Base-by-base conservation (phyloP, 2,113 vertebrate species). In the Rhabdomys dilectus region DNA sequence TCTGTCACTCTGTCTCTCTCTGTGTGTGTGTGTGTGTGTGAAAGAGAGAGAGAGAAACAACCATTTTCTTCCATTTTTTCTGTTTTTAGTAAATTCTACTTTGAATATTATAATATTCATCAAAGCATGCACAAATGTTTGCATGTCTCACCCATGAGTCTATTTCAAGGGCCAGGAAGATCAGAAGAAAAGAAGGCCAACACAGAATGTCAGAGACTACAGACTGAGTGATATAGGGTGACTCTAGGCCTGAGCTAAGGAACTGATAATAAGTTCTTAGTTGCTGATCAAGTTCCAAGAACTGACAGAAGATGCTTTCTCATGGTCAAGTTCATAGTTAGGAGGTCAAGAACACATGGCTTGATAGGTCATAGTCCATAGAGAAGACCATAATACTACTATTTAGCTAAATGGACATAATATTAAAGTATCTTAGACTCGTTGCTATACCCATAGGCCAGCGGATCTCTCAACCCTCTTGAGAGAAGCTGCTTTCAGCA, bases 111-210 rank as follows among this genome's bases (percentile, higher is more conserved):
- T n/a, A 84, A 2, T 22, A 58, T 87, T 60, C 9, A 24, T n/a
- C 39, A n/a, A 21, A 24, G 21, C 9, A 5, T 4, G 3, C 7
- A 36, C 29, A 70, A 5, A 22, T n/a, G 48, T 13, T 80, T 42
- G 13, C 7, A 1, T 64, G 3, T 48, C 31, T 53, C 72, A 19
- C 24, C 0, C 8, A 10, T 11, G 12, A 48, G 19, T 64, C 73
- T 81, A 6, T 66, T 36, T 36, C 0, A 53, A 91, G 88, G 77
- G 4, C 12, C 34, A 70, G 19, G 26, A 17, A 34, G 3, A 2
- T 16, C 16, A 2, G 31, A 39, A 31, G 17, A 7, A 0, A 0
- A 17, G 26, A 93, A 31, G 76, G 60, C 5, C 0, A 9, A 3
- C 48, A 1, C 5, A 19, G 3, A 0, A 60, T 53, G 9, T 90